Conservation (phyloP, 2,888 invertebrate species). For the Dastarcus helophoroides region DNA sequence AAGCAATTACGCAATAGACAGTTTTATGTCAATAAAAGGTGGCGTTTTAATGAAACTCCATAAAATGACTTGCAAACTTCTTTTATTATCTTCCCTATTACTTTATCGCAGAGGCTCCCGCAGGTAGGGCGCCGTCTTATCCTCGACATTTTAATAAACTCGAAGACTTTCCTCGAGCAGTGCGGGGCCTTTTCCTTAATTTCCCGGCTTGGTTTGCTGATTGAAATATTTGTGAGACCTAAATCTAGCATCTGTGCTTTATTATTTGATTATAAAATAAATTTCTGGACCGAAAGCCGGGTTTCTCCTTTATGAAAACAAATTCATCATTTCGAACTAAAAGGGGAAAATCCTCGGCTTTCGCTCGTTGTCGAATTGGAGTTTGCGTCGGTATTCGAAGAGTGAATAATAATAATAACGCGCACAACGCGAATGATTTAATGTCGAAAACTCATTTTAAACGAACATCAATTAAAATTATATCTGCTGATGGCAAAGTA, state of each 20-base stretch:
- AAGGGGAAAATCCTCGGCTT: too few species aligned
- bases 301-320: slow-evolving; percentile 6
- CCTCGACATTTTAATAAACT: slow-evolving; percentile 29
- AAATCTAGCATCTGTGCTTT: slow-evolving; percentile 19
- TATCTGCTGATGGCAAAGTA: too few species aligned
- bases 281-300: slow-evolving; percentile 14
- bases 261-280: slow-evolving; percentile 23
- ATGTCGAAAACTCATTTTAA: too few species aligned
- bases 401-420: too few species aligned
- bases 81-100: slow-evolving; percentile 32
- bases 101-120: slow-evolving; percentile 23
- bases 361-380: too few species aligned
- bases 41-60: slow-evolving; percentile 27
- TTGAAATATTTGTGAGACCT: slow-evolving; percentile 23
- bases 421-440: too few species aligned
- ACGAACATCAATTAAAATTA: too few species aligned
- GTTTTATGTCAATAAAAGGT: slow-evolving; percentile 8
- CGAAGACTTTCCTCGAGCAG: slow-evolving; percentile 12
- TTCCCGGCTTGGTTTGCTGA: slow-evolving; percentile 20
- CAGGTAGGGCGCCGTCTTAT: slow-evolving; percentile 24
- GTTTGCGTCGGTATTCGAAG: too few species aligned
- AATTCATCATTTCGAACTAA: slow-evolving; percentile 9
- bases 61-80: slow-evolving; percentile 31
- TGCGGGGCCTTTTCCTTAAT: slow-evolving; percentile 11
- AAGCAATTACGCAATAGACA: slow-evolving; percentile 1